These are phyloP conservation scores for Ypsolopha sequella DNA, from an alignment of 2,888 invertebrate genomes.

Conservation along the genomic window DNA sequence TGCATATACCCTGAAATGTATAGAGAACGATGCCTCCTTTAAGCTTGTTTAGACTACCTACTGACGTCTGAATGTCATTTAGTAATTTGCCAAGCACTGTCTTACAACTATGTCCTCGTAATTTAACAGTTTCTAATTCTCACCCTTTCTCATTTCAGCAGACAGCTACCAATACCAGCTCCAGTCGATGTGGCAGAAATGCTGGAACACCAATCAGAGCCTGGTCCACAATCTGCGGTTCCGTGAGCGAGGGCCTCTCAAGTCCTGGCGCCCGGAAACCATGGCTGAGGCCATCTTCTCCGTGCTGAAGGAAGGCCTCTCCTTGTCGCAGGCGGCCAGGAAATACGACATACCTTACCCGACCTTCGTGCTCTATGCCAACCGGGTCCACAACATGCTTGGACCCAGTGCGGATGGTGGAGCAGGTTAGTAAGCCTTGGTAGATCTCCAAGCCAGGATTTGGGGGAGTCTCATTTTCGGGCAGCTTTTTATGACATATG, in stretches of 20 bases:
- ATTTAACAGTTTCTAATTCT: too few species aligned
- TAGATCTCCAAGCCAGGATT: neutral
- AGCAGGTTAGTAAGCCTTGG: constrained; percentile 74
- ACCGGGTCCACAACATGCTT: constrained; percentile 93
- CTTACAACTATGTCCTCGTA: too few species aligned
- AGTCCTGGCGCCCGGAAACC: constrained; percentile 94
- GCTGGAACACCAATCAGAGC: constrained; percentile 94
- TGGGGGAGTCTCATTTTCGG: too few species aligned
- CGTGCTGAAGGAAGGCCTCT: constrained; percentile 90
- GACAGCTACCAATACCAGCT: constrained; percentile 96
- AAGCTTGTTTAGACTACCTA: too few species aligned
- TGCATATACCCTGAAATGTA: too few species aligned
- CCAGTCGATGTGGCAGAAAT: constrained; percentile 96
- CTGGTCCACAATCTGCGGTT: constrained; percentile 92
- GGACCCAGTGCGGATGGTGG: constrained; percentile 93
- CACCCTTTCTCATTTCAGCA: constrained; percentile 70
- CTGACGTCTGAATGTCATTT: too few species aligned
- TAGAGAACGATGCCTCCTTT: too few species aligned
- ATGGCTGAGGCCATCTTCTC: constrained; percentile 96
- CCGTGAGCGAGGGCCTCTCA: constrained; percentile 91
- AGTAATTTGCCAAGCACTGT: too few species aligned
- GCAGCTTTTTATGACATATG: too few species aligned
- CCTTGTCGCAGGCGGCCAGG: constrained; percentile 90
- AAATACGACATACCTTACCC: constrained; percentile 97
- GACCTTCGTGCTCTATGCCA: constrained; percentile 93